These are phyloP conservation scores for Clarias pachynema DNA, from an alignment of 2,797 vertebrate species.

Conservation along the genomic window DNA sequence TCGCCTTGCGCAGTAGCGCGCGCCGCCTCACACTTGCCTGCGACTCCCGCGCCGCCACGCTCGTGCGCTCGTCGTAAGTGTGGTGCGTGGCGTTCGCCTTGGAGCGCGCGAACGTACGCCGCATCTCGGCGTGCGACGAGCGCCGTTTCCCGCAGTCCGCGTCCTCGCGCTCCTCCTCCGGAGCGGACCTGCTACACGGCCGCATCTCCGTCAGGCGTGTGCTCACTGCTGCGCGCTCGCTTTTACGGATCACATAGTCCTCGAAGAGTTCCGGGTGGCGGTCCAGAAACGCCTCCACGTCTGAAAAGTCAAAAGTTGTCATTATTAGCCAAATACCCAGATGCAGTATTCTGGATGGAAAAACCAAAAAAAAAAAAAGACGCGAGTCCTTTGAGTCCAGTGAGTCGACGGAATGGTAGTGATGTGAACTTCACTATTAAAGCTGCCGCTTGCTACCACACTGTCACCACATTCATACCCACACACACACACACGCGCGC, in stretches of 20 bases:
- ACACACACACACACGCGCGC: neutral
- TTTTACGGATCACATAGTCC: constrained; percentile 77
- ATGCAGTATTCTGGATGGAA: neutral
- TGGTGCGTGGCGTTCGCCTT: constrained; percentile 76
- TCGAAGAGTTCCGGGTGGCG: constrained; percentile 80
- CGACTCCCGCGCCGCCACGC: constrained; percentile 72
- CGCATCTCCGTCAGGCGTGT: constrained; percentile 75
- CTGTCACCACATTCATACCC: constrained; percentile 18
- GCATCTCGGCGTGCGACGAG: constrained; percentile 80
- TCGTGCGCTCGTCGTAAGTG: constrained; percentile 80
- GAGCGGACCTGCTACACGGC: constrained; percentile 64
- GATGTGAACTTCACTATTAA: neutral
- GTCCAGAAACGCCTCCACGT: constrained; percentile 80
- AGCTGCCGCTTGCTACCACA: constrained; percentile 18
- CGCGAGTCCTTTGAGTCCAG: too few relatives aligned
- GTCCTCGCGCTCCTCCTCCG: constrained; percentile 68
- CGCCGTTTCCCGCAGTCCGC: constrained; percentile 74
- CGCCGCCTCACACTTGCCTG: constrained; percentile 78
- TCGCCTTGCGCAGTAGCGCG: constrained; percentile 82
- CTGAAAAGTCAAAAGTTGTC: constrained; percentile 78
- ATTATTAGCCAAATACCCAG: constrained; percentile 54
- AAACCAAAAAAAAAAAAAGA: neutral
- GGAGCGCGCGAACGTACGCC: constrained; percentile 80
- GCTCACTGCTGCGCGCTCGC: constrained; percentile 73
- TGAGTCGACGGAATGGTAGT: neutral